Evolutionary conservation across 2,113 vertebrate genomes (phyloP), one percentile per base, ranked within the genome.

Genomic region (Tachysurus fulvidraco): DNA sequence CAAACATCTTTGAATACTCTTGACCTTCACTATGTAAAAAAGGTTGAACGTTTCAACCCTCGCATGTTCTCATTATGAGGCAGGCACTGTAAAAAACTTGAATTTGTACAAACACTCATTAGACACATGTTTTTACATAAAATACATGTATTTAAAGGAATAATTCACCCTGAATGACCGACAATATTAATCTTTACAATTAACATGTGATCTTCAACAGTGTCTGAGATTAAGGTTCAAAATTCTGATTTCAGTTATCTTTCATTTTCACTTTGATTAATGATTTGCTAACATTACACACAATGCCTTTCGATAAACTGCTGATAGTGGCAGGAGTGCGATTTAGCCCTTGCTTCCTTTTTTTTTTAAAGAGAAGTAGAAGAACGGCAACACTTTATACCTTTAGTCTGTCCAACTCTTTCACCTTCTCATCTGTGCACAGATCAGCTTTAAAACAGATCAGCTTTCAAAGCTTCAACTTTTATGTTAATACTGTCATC

Each of bases 1-100:
- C 50, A 77, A 86, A 81, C 85, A 69, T 83, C 65, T 77, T 52
- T 78, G 17, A 81, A 59, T 67, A 55, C 62, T 77, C 65, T 46
- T 52, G 57, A 54, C 54, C 76, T 76, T 25, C 21, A 74, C 69
- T 57, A 59, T 57, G 76, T 64, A 77, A 82, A 36, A 36, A 36
- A 77, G 36, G 71, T 62, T 17, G 11, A 3, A 41, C 71, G 65
- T 17, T 85, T 85, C 54, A 78, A 67, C 80, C 77, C 30, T 78
- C 21, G 21, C 50, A 78, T 76, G 84, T 44, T 65, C 13, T 5
- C 46, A 36, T 44, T 28, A 62, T 52, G 8, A 46, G 13, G 19
- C 2, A 13, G 25, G 0, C 52, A 30, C 16, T 16, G 28, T 52
- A 12, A 12, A 74, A 54, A 21, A 12, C 46, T 77, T 28, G 21